These are phyloP conservation scores for Aegotheles bennettii DNA, from an alignment of 2,113 vertebrate species.

Conservation along the genomic window DNA sequence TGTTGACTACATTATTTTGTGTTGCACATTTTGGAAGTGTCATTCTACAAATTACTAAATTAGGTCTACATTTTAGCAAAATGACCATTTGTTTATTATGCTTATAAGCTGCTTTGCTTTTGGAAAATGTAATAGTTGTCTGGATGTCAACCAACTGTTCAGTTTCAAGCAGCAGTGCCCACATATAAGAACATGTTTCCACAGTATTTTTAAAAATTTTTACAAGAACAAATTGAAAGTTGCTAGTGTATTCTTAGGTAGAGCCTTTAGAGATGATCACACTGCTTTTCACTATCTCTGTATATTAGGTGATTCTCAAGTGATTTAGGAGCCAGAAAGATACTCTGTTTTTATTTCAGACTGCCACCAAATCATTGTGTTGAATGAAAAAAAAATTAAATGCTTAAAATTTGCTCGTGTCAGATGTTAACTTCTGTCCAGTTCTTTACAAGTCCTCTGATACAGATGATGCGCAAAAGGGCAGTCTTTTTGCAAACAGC, in stretches of 20 bases:
- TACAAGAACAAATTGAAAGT: not conserved
- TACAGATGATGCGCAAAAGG: not conserved
- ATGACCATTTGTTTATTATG: constrained; percentile 57
- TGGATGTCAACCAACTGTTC: constrained; percentile 47
- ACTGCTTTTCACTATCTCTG: not conserved
- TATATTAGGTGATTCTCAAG: not conserved
- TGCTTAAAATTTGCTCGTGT: not conserved
- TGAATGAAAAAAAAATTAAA: not conserved
- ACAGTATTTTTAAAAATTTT: not conserved
- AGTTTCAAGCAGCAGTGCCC: constrained; percentile 22
- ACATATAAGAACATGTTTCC: constrained; percentile 62
- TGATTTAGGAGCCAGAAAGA: not conserved
- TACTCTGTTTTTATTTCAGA: not conserved
- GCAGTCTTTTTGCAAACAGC: not conserved
- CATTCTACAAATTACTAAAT: constrained; percentile 66
- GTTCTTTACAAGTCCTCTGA: not conserved
- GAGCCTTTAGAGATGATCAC: not conserved
- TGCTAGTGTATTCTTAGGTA: not conserved
- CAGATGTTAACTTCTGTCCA: not conserved
- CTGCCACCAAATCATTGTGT: not conserved
- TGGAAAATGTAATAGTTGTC: constrained; percentile 55
- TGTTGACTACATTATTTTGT: constrained; percentile 79
- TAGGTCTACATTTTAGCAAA: constrained; percentile 65
- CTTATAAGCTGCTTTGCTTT: constrained; percentile 60
- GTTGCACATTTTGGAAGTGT: constrained; percentile 74